Conservation (phyloP, 2,888 invertebrate species). For the Neelides folsomi region DNA sequence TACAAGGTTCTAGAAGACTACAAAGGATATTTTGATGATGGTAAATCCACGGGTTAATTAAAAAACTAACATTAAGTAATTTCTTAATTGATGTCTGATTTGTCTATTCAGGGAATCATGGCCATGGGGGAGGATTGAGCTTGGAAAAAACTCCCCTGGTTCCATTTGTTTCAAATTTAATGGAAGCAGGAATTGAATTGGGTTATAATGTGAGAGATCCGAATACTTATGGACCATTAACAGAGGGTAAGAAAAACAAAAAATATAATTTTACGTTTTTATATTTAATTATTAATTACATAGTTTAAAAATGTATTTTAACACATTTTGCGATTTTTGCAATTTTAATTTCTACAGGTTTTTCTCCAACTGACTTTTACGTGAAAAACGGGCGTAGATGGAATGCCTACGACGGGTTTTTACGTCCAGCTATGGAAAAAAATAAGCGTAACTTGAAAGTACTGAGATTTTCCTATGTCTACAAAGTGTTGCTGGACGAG, state of each 20-base stretch:
- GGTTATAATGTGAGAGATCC: conserved; percentile 22
- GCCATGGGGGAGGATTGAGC: conserved; percentile 11
- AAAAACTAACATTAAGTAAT: not conserved
- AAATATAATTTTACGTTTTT: too few species aligned
- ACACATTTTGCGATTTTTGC: not conserved
- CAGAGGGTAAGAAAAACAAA: conserved; percentile 10
- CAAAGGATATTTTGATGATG: conserved; percentile 20
- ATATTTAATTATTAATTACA: too few species aligned
- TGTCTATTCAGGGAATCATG: conserved; percentile 8
- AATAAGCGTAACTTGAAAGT: conserved; percentile 12
- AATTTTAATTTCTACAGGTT: conserved; percentile 10
- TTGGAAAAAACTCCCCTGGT: conserved; percentile 9
- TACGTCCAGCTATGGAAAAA: conserved; percentile 10
- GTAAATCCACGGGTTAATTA: not conserved
- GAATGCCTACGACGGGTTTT: conserved; percentile 16
- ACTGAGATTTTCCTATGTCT: conserved; percentile 14
- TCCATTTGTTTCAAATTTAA: conserved; percentile 9
- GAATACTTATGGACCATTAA: conserved; percentile 19
- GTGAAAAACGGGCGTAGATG: conserved; percentile 19
- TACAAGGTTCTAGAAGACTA: conserved; percentile 24
- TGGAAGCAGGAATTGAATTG: conserved; percentile 16
- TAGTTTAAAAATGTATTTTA: not conserved
- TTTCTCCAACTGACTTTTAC: conserved; percentile 25
- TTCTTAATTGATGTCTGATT: not conserved
- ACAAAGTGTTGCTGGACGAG: conserved; percentile 13